These are phyloP conservation scores for Ciconia maguari DNA, from an alignment of 2,113 vertebrate genomes.

Conservation along the genomic window DNA sequence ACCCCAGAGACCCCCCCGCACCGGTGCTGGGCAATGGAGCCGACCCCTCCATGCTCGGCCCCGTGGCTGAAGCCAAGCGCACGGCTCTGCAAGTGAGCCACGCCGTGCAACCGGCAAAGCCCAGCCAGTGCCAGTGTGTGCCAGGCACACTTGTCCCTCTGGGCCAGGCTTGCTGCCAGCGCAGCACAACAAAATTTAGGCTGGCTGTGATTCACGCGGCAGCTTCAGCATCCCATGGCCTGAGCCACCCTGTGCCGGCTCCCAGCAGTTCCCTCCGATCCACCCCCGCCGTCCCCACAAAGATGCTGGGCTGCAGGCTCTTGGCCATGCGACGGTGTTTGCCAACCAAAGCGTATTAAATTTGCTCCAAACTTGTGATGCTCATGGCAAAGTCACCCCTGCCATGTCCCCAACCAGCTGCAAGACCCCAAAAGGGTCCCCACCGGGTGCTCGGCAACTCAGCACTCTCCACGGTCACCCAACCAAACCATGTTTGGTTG, in stretches of 20 bases:
- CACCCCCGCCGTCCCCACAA: neutral
- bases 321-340: too few species aligned
- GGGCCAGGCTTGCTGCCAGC: fast-evolving
- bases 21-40: fast-evolving
- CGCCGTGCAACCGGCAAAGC: fast-evolving
- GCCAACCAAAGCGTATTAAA: neutral
- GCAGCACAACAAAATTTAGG: neutral
- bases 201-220: fast-evolving
- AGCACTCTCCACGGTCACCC: neutral
- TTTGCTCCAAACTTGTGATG: fast-evolving
- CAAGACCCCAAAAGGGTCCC: neutral
- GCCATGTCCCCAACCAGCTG: fast-evolving
- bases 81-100: neutral
- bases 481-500: neutral
- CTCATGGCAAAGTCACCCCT: neutral
- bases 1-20: neutral
- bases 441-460: fast-evolving
- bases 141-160: fast-evolving
- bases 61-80: fast-evolving
- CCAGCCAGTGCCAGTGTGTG: fast-evolving
- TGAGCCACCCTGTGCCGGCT: neutral
- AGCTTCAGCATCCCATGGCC: neutral
- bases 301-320: neutral
- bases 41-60: fast-evolving
- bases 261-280: fast-evolving